phyloP scores from a whole-genome alignment of 2,797 vertebrate genomes.

The Melanotaenia trifasciata region DNA sequence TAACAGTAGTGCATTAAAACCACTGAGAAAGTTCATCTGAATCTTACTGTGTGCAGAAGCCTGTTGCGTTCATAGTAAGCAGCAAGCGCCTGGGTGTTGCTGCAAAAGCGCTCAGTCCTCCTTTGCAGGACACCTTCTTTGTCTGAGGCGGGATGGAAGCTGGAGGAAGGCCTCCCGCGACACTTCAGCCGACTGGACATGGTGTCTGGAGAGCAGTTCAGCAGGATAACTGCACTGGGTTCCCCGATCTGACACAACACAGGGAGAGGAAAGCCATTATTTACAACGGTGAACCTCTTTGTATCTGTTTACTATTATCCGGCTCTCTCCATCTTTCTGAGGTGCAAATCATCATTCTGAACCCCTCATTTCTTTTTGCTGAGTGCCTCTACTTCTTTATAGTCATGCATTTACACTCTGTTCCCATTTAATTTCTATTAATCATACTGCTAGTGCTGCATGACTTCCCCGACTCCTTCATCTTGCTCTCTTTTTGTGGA shows the following conservation, averaged over 20 bases:
- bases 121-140: conserved; percentile 56
- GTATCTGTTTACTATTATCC: neutral
- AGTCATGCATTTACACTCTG: neutral
- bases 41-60: conserved; percentile 86
- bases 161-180: conserved; percentile 56
- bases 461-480: neutral
- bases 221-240: conserved; percentile 87
- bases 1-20: neutral
- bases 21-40: neutral
- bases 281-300: neutral
- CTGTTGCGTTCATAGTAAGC: conserved; percentile 86
- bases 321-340: neutral
- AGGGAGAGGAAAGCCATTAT: neutral
- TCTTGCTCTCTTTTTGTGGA: neutral
- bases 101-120: conserved; percentile 82
- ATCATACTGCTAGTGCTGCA: neutral
- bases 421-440: conserved; percentile 15
- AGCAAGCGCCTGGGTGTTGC: conserved; percentile 76
- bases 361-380: neutral
- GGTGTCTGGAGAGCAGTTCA: conserved; percentile 89
- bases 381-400: neutral
- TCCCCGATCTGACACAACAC: conserved; percentile 85
- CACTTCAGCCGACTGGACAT: conserved; percentile 85
- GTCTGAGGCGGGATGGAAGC: conserved; percentile 31
- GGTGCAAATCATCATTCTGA: neutral